These are phyloP conservation scores for Venturia canescens DNA, from an alignment of 1,140 invertebrate genomes.

Conservation along the genomic window DNA sequence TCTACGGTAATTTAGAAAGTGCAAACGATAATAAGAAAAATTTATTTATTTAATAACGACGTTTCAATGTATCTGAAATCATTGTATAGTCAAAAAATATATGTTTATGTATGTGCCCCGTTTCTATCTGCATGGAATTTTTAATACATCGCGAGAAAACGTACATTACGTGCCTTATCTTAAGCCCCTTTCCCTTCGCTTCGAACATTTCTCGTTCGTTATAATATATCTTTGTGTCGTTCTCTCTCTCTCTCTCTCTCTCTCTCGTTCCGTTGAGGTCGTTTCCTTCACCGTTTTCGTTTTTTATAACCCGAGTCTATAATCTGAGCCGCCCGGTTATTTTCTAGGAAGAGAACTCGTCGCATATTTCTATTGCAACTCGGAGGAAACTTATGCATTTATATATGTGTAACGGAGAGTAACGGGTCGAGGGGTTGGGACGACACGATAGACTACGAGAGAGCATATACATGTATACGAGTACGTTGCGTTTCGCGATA, in stretches of 20 bases:
- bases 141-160: slow-evolving; percentile 47
- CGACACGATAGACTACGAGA: slow-evolving; percentile 24
- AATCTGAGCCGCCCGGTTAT: slow-evolving; percentile 40
- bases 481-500: neutral
- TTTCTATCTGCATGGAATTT: slow-evolving; percentile 29
- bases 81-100: neutral
- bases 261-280: slow-evolving; percentile 37
- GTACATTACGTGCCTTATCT: slow-evolving; percentile 43
- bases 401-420: slow-evolving; percentile 14
- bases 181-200: neutral
- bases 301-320: slow-evolving; percentile 43
- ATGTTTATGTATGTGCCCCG: neutral
- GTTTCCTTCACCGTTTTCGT: slow-evolving; percentile 28
- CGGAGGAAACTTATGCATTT: neutral
- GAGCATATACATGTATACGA: no score
- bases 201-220: slow-evolving; percentile 57
- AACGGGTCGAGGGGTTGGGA: slow-evolving; percentile 17
- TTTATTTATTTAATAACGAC: no score
- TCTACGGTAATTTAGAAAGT: no score
- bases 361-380: neutral
- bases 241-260: slow-evolving; percentile 34
- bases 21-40: no score
- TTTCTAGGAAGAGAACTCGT: slow-evolving; percentile 33
- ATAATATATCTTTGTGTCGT: slow-evolving; percentile 54
- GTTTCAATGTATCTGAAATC: neutral